Evolutionary conservation across 2,113 vertebrate species (phyloP).

Genomic region (Petroica traversi): DNA sequence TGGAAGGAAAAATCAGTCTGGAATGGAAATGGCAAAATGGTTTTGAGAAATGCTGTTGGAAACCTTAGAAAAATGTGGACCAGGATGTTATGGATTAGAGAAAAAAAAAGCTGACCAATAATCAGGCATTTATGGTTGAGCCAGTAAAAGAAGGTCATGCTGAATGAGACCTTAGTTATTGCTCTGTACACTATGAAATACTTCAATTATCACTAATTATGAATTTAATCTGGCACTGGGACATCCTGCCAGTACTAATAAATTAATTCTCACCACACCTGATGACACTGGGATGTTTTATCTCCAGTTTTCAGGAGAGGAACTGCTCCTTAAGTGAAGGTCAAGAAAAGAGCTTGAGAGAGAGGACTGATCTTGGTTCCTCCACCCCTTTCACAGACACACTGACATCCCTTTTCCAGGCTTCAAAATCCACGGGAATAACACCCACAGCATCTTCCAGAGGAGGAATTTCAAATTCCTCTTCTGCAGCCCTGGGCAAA

Average conservation of each 20-base stretch:
- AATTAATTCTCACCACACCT: background rate
- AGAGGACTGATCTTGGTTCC: background rate
- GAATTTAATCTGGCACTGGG: background rate
- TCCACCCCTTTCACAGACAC: background rate
- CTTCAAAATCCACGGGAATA: background rate
- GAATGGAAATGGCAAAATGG: background rate
- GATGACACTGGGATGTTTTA: background rate
- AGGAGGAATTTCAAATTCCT: background rate
- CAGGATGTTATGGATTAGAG: background rate
- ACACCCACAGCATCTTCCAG: background rate
- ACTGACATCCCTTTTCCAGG: background rate
- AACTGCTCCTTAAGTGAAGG: background rate
- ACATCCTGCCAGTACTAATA: background rate
- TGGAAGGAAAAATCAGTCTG: background rate
- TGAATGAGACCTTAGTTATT: background rate
- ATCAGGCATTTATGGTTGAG: background rate
- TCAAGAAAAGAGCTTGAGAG: background rate
- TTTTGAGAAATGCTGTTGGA: background rate
- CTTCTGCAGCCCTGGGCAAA: rapidly evolving
- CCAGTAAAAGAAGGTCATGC: background rate
- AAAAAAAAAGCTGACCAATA: background rate
- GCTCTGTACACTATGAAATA: background rate
- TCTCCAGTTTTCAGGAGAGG: background rate
- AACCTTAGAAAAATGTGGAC: background rate
- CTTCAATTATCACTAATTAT: background rate